These are phyloP conservation scores for Nycteola revayana DNA, from an alignment of 2,888 invertebrate genomes.

Conservation along the genomic window DNA sequence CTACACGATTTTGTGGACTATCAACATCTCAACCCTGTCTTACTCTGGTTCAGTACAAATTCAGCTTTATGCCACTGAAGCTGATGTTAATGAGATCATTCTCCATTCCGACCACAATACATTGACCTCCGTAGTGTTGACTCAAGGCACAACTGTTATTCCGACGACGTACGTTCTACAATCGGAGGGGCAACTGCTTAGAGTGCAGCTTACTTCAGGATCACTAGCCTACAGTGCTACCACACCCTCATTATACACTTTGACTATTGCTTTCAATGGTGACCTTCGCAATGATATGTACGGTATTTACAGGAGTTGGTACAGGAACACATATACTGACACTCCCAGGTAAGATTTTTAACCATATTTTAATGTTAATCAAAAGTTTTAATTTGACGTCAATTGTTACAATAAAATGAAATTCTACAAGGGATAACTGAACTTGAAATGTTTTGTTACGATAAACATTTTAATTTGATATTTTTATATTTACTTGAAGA, in stretches of 20 bases:
- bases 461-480: no score
- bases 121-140: slow-evolving; percentile 55
- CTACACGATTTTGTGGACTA: slow-evolving; percentile 75
- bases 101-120: slow-evolving; percentile 53
- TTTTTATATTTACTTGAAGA: no score
- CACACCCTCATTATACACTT: slow-evolving; percentile 37
- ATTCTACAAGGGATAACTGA: no score
- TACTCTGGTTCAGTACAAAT: slow-evolving; percentile 68
- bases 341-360: no score
- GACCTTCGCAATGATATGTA: slow-evolving; percentile 64
- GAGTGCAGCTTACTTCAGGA: slow-evolving; percentile 32
- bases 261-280: slow-evolving; percentile 50
- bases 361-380: no score
- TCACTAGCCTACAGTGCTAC: slow-evolving; percentile 38
- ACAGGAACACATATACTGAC: slow-evolving; percentile 36
- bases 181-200: slow-evolving; percentile 48
- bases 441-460: no score
- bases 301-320: slow-evolving; percentile 71
- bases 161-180: slow-evolving; percentile 24
- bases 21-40: slow-evolving; percentile 48
- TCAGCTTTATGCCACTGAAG: slow-evolving; percentile 44
- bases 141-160: slow-evolving; percentile 43
- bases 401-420: no score
- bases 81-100: slow-evolving; percentile 51
- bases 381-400: no score